Base-by-base conservation (phyloP, 2,888 invertebrate species). In the Epiblema foenella region DNA sequence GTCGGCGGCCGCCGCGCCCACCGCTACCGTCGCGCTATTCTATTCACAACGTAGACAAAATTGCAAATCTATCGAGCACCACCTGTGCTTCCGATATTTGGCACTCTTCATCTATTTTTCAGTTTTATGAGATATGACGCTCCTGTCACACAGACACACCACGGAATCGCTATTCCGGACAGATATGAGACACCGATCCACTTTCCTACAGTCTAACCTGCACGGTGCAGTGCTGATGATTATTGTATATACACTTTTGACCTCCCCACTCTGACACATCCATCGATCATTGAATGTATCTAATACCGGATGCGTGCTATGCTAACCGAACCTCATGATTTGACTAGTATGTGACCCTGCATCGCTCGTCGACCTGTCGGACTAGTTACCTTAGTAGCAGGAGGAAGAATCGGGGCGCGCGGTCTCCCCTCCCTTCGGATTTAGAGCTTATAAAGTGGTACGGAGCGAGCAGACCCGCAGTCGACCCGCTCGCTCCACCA, bases 81-180 rank as follows among this genome's bases (percentile, higher is more conserved):
- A 85, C 90, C 83, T 91, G 93, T 92, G 92, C 93, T 93, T 93
- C 79, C 84, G 85, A 89, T 90, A 89, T 91, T 86, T 88, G 90
- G 91, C 92, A 91, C 91, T 89, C 84, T 89, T 88, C 80, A 83
- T 89, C 86, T 89, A 83, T 86, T 80, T 79, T 81, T 87, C 86
- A 68, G 62, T 67, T 67, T 63, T 68, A 68, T 68, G 60, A 67
- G 8, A 56, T 59, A 56, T 63, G 68, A 51, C 63, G 60, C 57
- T 60, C 71, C 62, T 63, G 70, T 70, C 65, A 70, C 70, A 70
- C 66, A 65, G 66, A 70, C 66, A 70, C 70, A 66, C 70, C 54
- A 66, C 33, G 65, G 66, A 66, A 46, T 49, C 51, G 51, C 29
- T 54, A 42, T 66, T 70, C 70, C 70, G 77, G 73, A 72, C 69